Conservation (phyloP, 2,113 vertebrate species). For the Patagioenas fasciata region DNA sequence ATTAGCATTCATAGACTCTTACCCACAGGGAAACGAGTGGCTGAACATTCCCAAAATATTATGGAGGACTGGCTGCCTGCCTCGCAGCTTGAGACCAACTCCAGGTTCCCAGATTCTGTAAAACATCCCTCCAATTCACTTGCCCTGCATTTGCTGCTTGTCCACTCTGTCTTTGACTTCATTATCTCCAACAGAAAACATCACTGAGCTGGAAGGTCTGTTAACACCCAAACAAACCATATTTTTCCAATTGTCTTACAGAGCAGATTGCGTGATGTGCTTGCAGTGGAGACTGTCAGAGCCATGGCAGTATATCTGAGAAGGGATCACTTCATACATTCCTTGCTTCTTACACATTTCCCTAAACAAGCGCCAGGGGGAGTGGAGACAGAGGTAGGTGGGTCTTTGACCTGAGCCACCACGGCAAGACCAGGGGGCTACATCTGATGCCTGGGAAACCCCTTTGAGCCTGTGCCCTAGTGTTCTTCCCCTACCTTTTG, state of each 20-base stretch:
- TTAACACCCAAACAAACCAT: background rate
- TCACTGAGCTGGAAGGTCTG: background rate
- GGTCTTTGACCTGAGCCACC: background rate
- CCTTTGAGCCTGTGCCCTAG: background rate
- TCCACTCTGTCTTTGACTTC: background rate
- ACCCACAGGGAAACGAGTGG: fast-evolving
- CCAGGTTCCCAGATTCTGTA: background rate
- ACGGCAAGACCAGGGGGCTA: fast-evolving
- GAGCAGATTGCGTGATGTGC: background rate
- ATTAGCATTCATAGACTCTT: background rate
- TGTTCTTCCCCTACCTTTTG: background rate
- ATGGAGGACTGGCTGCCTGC: background rate
- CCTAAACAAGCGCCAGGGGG: background rate
- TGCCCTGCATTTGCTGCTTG: fast-evolving
- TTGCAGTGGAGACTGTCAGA: constrained; percentile 30
- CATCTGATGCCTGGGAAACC: background rate
- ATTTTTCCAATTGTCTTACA: background rate
- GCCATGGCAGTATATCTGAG: background rate
- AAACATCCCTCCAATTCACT: background rate
- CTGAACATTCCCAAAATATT: background rate
- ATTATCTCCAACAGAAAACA: background rate
- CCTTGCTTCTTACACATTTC: constrained; percentile 9
- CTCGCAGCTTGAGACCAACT: background rate
- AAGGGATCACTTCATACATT: background rate
- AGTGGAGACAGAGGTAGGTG: background rate